A percentile compares a stretch with the other conserved stretches of the same genome.
These are phyloP conservation scores for Papilio dardanus DNA, from an alignment of 1,140 invertebrate species.

Conservation along the genomic window DNA sequence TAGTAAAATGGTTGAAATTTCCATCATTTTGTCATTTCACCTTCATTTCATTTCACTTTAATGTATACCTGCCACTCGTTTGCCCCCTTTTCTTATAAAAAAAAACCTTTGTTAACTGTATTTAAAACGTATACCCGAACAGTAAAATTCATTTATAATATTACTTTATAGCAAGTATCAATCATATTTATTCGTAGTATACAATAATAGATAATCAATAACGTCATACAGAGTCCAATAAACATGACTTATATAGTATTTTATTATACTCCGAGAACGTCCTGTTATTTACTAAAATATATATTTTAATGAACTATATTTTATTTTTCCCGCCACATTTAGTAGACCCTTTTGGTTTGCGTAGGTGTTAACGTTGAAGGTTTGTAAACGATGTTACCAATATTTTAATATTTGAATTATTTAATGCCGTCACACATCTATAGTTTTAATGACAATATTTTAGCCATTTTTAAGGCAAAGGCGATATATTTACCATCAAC, in stretches of 20 bases:
- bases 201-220: constrained; percentile 46
- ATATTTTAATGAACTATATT: constrained; percentile 25
- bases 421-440: too few relatives aligned
- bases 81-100: too few relatives aligned
- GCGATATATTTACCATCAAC: too few relatives aligned
- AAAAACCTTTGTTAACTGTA: too few relatives aligned
- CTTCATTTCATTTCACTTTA: too few relatives aligned
- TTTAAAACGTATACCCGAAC: neutral
- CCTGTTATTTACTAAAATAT: constrained; percentile 29
- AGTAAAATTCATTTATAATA: neutral
- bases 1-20: too few relatives aligned
- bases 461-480: too few relatives aligned
- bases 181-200: constrained; percentile 29
- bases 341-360: constrained; percentile 5
- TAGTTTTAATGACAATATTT: too few relatives aligned
- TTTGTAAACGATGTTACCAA: neutral
- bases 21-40: too few relatives aligned
- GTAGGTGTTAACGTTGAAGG: constrained; percentile 13
- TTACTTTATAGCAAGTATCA: constrained; percentile 42
- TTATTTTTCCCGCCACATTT: constrained; percentile 20
- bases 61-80: too few relatives aligned
- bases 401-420: neutral
- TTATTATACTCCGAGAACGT: constrained; percentile 35
- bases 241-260: constrained; percentile 45
- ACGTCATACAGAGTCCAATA: constrained; percentile 43